phyloP scores from a whole-genome alignment of 53 echinoderm and acorn worm genomes.

The Zoroaster sp. region DNA sequence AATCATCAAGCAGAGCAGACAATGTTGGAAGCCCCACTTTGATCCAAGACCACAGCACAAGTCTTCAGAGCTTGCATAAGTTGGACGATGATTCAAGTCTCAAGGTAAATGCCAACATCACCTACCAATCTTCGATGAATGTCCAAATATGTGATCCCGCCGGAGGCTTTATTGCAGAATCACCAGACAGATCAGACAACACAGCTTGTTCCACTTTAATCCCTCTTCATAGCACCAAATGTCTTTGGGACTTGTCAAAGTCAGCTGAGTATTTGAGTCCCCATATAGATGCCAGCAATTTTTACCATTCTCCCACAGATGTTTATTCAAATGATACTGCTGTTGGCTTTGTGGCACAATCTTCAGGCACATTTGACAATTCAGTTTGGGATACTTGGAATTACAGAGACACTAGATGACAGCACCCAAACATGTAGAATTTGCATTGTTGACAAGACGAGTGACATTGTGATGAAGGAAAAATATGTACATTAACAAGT shows the following conservation, averaged over 20 bases:
- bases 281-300: neutral
- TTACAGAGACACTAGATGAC: no score
- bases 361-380: no score
- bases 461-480: no score
- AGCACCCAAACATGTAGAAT: no score
- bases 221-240: neutral
- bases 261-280: no score
- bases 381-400: slow-evolving; percentile 3
- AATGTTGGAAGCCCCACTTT: no score
- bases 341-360: slow-evolving; percentile 11
- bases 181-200: slow-evolving; percentile 12
- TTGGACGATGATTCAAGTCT: neutral
- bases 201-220: neutral
- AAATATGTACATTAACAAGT: no score
- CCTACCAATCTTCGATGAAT: neutral
- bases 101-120: neutral
- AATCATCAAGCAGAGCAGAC: neutral
- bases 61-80: neutral
- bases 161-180: neutral
- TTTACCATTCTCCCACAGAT: neutral
- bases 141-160: neutral
- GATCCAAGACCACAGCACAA: no score
- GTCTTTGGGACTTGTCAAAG: no score
- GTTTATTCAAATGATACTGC: slow-evolving; percentile 9
- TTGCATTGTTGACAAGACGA: no score